These are phyloP conservation scores for Falco biarmicus DNA, from an alignment of 2,797 vertebrate genomes.

Conservation along the genomic window DNA sequence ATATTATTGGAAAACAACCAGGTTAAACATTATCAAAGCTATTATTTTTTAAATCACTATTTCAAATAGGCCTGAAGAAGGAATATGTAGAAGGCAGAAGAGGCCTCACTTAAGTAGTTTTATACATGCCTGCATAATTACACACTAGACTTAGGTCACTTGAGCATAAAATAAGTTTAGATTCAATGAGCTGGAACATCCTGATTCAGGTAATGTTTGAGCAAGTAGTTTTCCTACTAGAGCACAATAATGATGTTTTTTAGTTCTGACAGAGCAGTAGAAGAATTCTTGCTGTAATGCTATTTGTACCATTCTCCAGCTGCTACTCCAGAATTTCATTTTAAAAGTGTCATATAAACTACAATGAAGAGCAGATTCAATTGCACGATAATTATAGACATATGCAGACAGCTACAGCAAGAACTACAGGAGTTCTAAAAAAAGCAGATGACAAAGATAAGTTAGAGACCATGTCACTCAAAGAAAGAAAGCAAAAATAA, in stretches of 20 bases:
- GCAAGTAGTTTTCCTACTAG: neutral
- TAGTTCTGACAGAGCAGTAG: neutral
- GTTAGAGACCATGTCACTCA: neutral
- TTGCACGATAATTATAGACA: neutral
- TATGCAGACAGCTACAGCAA: neutral
- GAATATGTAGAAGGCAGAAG: neutral
- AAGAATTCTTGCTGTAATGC: neutral
- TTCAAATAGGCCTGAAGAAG: neutral
- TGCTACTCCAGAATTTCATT: neutral
- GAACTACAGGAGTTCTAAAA: neutral
- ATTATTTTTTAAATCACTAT: neutral
- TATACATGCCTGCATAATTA: neutral
- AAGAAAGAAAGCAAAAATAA: neutral
- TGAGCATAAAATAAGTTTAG: constrained; percentile 9
- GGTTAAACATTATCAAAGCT: neutral
- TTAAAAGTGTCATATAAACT: neutral
- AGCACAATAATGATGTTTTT: neutral
- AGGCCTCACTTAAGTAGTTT: neutral
- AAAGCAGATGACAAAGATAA: neutral
- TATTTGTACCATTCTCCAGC: neutral
- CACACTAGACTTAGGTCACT: neutral
- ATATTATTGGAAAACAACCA: neutral
- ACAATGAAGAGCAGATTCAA: neutral
- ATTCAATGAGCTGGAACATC: constrained; percentile 36
- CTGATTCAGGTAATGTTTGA: neutral